Base-by-base conservation (phyloP, 1,140 invertebrate genomes). In the Agrilus planipennis region DNA sequence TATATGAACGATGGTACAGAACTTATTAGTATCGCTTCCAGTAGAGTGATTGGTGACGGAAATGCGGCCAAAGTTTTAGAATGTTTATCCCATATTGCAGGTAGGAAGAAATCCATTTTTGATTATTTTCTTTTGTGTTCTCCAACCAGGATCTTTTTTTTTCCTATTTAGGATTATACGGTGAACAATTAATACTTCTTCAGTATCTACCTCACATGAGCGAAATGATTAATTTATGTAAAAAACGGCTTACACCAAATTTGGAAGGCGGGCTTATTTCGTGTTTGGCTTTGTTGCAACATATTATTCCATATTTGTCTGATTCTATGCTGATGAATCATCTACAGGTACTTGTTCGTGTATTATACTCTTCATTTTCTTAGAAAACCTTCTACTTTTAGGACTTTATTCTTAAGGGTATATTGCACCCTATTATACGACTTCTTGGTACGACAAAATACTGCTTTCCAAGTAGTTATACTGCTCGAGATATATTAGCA, bases 131-230 rank as follows among this genome's bases (percentile, higher is more conserved):
- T 4, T 30, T 30, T 5, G 15, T 5, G n/a, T 30, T 12, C 28
- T 7, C 22, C n/a, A 25, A 25, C n/a, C n/a, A 5, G 22, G 22
- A 25, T 11, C n/a, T 7, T 7, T 25, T 25, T 7, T 25, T 25
- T 25, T 25, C 5, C 5, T 25, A 11, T 68, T 28, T 56, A 84
- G 79, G 76, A 45, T 68, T 95, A 44, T 96, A 94, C 64, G 92
- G 91, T 30, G 89, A 95, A 58, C 84, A 93, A 53, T 79, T 97
- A 31, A 84, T 98, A 48, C 70, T 96, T 22, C 66, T 91, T 22
- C 94, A 98, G 66, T 99, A 96, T 61, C 71, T 99, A 36, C 87
- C 89, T 1, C 89, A 94, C 58, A 84, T 91, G 61, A 78, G 79
- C 10, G 91, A 97, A 53, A 55, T 88, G 12, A 76, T 87, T 36